These are phyloP conservation scores for Nezara viridula DNA, from an alignment of 2,888 invertebrate species.

Conservation along the genomic window DNA sequence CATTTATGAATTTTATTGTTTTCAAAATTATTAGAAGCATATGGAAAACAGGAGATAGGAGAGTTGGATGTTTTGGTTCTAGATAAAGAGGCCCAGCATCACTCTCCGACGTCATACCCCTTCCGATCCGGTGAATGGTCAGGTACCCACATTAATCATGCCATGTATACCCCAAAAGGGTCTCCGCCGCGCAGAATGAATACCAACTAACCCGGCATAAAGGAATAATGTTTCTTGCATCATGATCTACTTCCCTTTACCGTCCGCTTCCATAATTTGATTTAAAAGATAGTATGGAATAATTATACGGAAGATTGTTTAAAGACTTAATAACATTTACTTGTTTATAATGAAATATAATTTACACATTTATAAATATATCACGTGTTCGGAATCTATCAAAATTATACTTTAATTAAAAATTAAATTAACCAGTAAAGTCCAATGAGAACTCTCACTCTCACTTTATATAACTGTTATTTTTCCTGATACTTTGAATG, in stretches of 20 bases:
- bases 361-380: too few relatives aligned
- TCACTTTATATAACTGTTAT: too few relatives aligned
- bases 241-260: neutral
- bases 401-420: too few relatives aligned
- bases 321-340: too few relatives aligned
- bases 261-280: neutral
- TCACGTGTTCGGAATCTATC: too few relatives aligned
- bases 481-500: too few relatives aligned
- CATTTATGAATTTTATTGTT: too few relatives aligned
- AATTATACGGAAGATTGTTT: too few relatives aligned
- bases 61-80: neutral
- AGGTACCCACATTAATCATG: slow-evolving; percentile 7
- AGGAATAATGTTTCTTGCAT: neutral
- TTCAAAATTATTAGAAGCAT: too few relatives aligned
- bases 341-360: too few relatives aligned
- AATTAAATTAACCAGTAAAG: too few relatives aligned
- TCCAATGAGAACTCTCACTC: too few relatives aligned
- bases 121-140: neutral
- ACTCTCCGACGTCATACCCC: neutral
- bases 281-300: neutral
- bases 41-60: neutral
- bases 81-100: neutral
- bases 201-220: neutral
- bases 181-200: neutral
- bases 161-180: neutral